A percentile compares a stretch with the other conserved stretches of the same genome.
These are phyloP conservation scores for Athrips mouffetella DNA, from an alignment of 2,888 invertebrate genomes.

Conservation along the genomic window DNA sequence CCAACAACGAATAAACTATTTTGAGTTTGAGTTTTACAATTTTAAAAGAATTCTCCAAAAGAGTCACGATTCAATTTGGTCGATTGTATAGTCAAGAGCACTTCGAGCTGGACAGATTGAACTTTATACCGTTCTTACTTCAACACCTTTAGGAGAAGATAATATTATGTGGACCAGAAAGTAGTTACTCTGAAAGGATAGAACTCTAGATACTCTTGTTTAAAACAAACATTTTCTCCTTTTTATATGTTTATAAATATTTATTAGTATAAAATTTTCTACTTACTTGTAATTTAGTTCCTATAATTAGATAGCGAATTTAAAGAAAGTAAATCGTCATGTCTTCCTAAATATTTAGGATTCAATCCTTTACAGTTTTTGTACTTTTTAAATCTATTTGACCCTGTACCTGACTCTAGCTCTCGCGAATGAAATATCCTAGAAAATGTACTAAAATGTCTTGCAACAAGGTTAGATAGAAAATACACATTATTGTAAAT, in stretches of 20 bases:
- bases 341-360: background rate
- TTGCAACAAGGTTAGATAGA: background rate
- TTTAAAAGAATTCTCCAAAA: no score
- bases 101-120: no score
- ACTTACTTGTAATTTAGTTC: slow-evolving; percentile 4
- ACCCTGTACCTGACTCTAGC: background rate
- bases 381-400: background rate
- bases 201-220: background rate
- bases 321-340: slow-evolving; percentile 8
- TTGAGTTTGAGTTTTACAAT: no score
- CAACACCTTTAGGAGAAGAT: no score
- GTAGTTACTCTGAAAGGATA: slow-evolving; percentile 13
- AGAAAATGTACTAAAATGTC: background rate
- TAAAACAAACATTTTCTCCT: no score
- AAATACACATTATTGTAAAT: background rate
- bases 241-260: no score
- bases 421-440: slow-evolving; percentile 3
- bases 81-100: no score
- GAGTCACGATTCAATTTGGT: no score
- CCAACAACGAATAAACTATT: no score
- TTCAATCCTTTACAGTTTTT: background rate
- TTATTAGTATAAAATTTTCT: no score
- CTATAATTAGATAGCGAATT: slow-evolving; percentile 6
- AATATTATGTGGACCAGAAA: no score
- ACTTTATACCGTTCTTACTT: no score